Conservation (phyloP, 2,888 invertebrate genomes). For the Muscina levida region DNA sequence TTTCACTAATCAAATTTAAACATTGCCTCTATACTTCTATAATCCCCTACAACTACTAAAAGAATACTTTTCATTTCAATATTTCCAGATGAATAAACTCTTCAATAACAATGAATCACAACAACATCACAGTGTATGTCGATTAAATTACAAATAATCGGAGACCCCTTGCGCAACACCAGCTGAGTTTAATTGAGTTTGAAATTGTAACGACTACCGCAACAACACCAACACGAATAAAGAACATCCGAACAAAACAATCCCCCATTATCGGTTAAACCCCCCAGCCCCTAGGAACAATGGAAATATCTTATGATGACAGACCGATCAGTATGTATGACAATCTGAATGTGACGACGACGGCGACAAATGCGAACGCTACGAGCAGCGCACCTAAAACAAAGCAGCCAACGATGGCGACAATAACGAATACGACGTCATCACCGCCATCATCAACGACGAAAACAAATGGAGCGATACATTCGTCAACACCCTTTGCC, state of each 20-base stretch:
- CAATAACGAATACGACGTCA: constrained; percentile 54
- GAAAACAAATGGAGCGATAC: constrained; percentile 66
- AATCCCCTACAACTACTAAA: background rate
- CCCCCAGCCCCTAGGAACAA: constrained; percentile 58
- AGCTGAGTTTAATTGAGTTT: constrained; percentile 10
- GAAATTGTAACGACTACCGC: constrained; percentile 25
- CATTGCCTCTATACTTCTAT: background rate
- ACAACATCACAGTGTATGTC: constrained; percentile 6
- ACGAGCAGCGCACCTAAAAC: constrained; percentile 68
- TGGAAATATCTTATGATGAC: constrained; percentile 72
- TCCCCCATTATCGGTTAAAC: constrained; percentile 40
- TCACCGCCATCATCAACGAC: constrained; percentile 58
- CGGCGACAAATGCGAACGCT: constrained; percentile 58
- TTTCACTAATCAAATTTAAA: too few relatives aligned
- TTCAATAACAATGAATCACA: constrained; percentile 35
- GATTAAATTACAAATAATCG: constrained; percentile 26
- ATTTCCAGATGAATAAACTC: constrained; percentile 33
- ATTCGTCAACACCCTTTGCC: constrained; percentile 67
- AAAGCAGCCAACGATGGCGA: constrained; percentile 59
- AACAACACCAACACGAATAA: constrained; percentile 18
- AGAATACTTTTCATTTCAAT: constrained; percentile 12
- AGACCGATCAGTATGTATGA: constrained; percentile 79
- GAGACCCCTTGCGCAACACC: background rate
- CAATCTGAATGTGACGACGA: constrained; percentile 73
- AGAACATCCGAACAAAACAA: constrained; percentile 22